phyloP scores from a whole-genome alignment of 2,113 vertebrate species.

The Verasper variegatus region DNA sequence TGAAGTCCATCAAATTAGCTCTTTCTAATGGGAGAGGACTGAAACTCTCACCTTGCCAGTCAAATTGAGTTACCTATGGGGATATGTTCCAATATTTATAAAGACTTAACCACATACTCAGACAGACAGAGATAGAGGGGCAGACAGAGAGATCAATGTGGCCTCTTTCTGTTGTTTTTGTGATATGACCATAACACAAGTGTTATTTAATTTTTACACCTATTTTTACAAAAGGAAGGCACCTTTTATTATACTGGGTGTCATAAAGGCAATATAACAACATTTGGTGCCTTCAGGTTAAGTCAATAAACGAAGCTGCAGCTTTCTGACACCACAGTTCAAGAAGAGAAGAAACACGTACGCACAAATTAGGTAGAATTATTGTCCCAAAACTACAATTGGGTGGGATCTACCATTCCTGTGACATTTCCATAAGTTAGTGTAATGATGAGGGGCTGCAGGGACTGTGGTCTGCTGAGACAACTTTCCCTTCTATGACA shows the following conservation, averaged over 20 bases:
- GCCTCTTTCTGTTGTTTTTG: neutral
- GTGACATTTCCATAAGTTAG: constrained; percentile 21
- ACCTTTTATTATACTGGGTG: neutral
- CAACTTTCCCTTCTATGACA: constrained; percentile 47
- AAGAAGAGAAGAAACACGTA: neutral
- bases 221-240: neutral
- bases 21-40: constrained; percentile 24
- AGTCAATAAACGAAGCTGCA: neutral
- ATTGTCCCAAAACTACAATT: neutral
- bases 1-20: constrained; percentile 24
- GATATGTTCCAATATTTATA: constrained; percentile 3
- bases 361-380: neutral
- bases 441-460: constrained; percentile 3
- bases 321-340: neutral
- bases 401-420: constrained; percentile 27
- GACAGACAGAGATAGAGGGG: neutral
- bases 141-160: neutral
- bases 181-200: neutral
- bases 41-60: constrained; percentile 1
- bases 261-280: neutral
- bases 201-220: neutral
- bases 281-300: constrained; percentile 6
- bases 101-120: neutral
- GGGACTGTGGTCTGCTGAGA: neutral
- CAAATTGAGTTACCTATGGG: neutral